Conservation (phyloP, 2,797 vertebrate species). For the Paedocypris micromegethes region DNA sequence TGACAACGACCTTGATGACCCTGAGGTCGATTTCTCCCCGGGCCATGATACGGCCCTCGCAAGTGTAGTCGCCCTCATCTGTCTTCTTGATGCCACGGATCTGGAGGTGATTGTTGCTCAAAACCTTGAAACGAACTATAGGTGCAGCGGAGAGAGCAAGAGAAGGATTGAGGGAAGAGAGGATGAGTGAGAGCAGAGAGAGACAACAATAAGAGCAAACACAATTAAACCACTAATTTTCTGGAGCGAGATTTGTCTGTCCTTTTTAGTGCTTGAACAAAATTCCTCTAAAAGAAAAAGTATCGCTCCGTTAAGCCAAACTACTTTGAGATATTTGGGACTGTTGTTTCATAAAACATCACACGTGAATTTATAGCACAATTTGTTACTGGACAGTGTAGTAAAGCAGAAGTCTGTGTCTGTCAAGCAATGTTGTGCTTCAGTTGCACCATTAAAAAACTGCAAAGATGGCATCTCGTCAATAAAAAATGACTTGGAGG, state of each 20-base stretch:
- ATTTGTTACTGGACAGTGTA: no score
- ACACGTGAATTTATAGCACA: no score
- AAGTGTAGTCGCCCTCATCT: conserved; percentile 89
- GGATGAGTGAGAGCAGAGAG: no score
- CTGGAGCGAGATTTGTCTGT: conserved; percentile 38
- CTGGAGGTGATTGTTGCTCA: conserved; percentile 87
- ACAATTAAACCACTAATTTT: conserved; percentile 36
- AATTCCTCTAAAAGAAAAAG: no score
- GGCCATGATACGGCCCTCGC: conserved; percentile 90
- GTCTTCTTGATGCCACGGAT: conserved; percentile 92
- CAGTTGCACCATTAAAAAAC: no score
- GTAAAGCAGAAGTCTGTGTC: no score
- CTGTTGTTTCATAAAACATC: no score
- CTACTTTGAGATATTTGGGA: no score
- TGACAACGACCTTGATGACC: conserved; percentile 87
- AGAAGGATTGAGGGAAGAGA: not conserved
- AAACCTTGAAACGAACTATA: conserved; percentile 80
- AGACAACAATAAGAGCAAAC: conserved; percentile 7
- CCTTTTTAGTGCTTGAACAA: not conserved
- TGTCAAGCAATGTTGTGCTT: no score
- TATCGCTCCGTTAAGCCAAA: no score
- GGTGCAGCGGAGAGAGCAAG: conserved; percentile 24
- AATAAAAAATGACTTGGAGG: no score
- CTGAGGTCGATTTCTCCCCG: conserved; percentile 93
- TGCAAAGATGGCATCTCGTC: no score